Evolutionary conservation across 2,113 vertebrate genomes (phyloP).

Genomic region (Pyxicephalus adspersus): DNA sequence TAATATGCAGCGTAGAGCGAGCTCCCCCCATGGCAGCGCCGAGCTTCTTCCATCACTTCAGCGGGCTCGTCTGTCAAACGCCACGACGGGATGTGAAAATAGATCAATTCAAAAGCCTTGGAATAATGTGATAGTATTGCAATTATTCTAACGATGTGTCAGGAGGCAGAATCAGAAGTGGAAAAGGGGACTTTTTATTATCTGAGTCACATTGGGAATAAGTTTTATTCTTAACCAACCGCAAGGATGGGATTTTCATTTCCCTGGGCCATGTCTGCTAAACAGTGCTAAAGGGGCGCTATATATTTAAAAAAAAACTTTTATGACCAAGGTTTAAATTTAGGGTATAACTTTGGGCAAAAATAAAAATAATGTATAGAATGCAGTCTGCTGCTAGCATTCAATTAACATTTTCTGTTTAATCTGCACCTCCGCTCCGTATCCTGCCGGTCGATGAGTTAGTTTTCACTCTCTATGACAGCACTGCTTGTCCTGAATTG

Average conservation of each 20-base stretch:
- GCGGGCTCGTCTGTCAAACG: constrained; percentile 25
- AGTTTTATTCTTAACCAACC: not conserved
- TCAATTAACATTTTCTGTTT: too few species aligned
- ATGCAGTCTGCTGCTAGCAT: too few species aligned
- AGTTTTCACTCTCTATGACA: too few species aligned
- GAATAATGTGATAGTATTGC: constrained; percentile 32
- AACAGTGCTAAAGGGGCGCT: not conserved
- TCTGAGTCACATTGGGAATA: constrained; percentile 31
- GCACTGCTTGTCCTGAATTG: too few species aligned
- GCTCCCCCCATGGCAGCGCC: not conserved
- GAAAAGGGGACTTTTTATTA: constrained; percentile 20
- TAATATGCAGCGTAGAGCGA: constrained; percentile 17
- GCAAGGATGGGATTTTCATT: not conserved
- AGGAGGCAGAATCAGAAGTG: constrained; percentile 18
- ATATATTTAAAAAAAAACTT: too few species aligned
- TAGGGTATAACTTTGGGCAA: too few species aligned
- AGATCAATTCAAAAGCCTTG: constrained; percentile 34
- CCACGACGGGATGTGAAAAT: constrained; percentile 33
- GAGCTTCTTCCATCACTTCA: constrained; percentile 5
- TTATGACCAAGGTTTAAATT: too few species aligned
- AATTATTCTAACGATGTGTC: constrained; percentile 39
- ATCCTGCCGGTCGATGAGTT: too few species aligned
- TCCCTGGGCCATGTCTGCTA: not conserved
- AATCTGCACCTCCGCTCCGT: too few species aligned
- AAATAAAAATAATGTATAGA: too few species aligned